Evolutionary conservation across 2,113 vertebrate species (phyloP).

Genomic region (Hippocampus abdominalis): DNA sequence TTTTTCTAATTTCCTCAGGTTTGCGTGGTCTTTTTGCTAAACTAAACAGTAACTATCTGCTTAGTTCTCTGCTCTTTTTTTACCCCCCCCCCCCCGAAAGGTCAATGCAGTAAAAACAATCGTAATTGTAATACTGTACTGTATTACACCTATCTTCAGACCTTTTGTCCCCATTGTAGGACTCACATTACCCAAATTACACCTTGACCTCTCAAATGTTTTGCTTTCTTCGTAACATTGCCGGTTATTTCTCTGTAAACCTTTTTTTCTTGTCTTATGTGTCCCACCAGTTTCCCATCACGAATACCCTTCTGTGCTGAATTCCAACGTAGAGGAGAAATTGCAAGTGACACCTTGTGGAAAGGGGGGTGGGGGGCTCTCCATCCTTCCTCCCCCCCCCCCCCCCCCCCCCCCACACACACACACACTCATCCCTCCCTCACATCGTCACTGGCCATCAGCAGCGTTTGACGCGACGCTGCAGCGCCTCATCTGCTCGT

Average conservation of each 20-base stretch:
- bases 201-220: too few species aligned
- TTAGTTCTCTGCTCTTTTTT: background rate
- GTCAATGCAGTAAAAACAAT: background rate
- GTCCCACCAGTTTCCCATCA: background rate
- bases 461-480: conserved; percentile 31
- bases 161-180: too few species aligned
- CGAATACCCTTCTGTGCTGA: background rate
- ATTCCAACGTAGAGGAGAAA: background rate
- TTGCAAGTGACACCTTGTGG: background rate
- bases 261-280: background rate
- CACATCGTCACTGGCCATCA: conserved; percentile 36
- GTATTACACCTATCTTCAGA: too few species aligned
- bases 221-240: too few species aligned
- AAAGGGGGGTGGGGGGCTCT: conserved; percentile 23
- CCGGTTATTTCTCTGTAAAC: background rate
- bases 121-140: too few species aligned
- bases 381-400: conserved; percentile 3
- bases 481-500: conserved; percentile 26
- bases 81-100: background rate
- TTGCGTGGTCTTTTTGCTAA: background rate
- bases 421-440: conserved; percentile 4
- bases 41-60: background rate
- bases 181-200: too few species aligned
- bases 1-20: background rate
- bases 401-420: background rate